A percentile compares a stretch with the other conserved stretches of the same genome.
phyloP scores from a whole-genome alignment of 2,113 vertebrate genomes.

The Laticauda colubrina region DNA sequence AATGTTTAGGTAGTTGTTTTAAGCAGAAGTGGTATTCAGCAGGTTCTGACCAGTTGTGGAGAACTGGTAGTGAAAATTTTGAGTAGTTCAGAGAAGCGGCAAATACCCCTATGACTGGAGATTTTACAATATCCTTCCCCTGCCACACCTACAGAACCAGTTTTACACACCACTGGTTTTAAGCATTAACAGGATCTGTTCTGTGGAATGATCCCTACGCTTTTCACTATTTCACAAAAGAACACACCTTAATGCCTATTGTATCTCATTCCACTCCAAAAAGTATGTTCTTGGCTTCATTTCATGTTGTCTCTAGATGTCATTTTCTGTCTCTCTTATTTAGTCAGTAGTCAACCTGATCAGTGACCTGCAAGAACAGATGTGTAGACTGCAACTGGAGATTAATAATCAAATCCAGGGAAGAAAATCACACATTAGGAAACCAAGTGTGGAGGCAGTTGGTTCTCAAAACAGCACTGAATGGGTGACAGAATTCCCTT shows the following conservation, averaged over 20 bases:
- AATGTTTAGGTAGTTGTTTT: neutral
- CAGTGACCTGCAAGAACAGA: slow-evolving; percentile 97
- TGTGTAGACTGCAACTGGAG: slow-evolving; percentile 94
- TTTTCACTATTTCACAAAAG: neutral
- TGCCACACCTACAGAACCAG: too few species aligned
- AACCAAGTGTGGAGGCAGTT: slow-evolving; percentile 58
- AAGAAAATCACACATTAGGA: slow-evolving; percentile 81
- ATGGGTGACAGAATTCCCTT: slow-evolving; percentile 63
- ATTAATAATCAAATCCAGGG: slow-evolving; percentile 93
- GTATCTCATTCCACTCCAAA: neutral
- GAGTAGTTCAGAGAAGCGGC: too few species aligned
- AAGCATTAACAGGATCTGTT: neutral
- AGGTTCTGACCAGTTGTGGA: too few species aligned
- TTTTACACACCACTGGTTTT: neutral
- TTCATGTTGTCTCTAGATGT: slow-evolving; percentile 3
- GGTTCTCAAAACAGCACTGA: slow-evolving; percentile 57
- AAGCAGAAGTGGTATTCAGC: neutral
- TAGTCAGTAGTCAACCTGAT: slow-evolving; percentile 98
- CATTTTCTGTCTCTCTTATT: slow-evolving; percentile 62
- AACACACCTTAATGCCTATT: neutral
- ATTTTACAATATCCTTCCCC: too few species aligned
- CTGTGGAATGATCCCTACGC: neutral
- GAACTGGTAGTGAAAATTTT: too few species aligned
- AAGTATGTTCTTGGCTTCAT: slow-evolving; percentile 18
- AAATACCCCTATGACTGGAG: too few species aligned